These are phyloP conservation scores for Nannospalax galili DNA, from an alignment of 2,113 vertebrate species.

Conservation along the genomic window DNA sequence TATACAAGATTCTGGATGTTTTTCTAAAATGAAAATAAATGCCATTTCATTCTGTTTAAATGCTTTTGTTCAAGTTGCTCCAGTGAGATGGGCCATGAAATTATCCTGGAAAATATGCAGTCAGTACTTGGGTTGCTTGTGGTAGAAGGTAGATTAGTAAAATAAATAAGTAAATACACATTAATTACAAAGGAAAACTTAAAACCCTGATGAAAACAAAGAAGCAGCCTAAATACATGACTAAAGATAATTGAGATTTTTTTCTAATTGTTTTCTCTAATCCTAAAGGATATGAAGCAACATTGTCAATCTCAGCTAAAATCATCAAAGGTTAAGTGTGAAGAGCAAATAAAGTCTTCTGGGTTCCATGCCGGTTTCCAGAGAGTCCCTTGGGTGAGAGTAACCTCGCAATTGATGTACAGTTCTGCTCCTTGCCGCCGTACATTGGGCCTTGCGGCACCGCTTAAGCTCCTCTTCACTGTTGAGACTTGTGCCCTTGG, in stretches of 20 bases:
- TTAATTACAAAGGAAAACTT: slow-evolving; percentile 18
- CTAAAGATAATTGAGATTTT: background rate
- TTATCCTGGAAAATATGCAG: slow-evolving; percentile 5
- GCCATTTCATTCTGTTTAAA: background rate
- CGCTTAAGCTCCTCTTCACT: no score
- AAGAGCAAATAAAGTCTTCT: background rate
- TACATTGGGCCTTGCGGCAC: background rate
- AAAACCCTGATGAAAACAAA: background rate
- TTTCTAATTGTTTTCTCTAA: background rate
- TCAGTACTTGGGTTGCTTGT: background rate
- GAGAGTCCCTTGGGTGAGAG: background rate
- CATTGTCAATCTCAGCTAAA: background rate
- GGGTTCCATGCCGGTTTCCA: background rate
- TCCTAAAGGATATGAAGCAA: background rate
- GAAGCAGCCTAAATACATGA: background rate
- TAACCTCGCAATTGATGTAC: background rate
- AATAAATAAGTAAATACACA: slow-evolving; percentile 18
- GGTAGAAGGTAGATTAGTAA: background rate
- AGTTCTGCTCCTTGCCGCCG: background rate
- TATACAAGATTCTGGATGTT: background rate
- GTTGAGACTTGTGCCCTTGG: background rate
- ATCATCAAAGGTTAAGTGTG: background rate
- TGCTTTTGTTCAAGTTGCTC: background rate
- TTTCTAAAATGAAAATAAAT: background rate
- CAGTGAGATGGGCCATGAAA: background rate